Conservation (phyloP, 2,113 vertebrate species). For the Nothobranchius kuhntae region DNA sequence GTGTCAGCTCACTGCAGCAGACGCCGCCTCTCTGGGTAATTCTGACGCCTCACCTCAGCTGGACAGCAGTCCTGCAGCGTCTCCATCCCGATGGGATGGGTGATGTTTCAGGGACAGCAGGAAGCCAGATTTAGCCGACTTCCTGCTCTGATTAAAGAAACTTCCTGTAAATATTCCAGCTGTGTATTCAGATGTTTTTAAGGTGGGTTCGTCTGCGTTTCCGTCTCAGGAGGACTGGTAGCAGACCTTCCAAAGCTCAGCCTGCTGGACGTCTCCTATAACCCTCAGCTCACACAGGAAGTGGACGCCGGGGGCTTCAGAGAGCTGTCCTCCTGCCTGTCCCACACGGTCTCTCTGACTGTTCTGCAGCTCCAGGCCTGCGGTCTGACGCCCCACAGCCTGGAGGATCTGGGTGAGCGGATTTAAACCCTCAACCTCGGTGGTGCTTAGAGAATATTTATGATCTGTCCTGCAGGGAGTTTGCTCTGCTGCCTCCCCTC, state of each 20-base stretch:
- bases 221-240: conserved; percentile 72
- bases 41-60: too few relatives aligned
- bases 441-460: background rate
- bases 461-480: conserved; percentile 67
- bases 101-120: background rate
- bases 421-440: background rate
- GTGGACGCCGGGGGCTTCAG: conserved; percentile 54
- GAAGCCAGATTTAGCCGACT: too few relatives aligned
- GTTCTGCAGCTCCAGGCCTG: conserved; percentile 83
- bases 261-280: conserved; percentile 86
- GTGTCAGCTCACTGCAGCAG: conserved; percentile 81
- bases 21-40: conserved; percentile 81
- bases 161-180: too few relatives aligned
- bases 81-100: too few relatives aligned
- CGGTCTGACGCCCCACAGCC: conserved; percentile 76
- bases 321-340: conserved; percentile 75
- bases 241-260: conserved; percentile 71
- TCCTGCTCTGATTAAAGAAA: too few relatives aligned
- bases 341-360: conserved; percentile 71
- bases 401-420: conserved; percentile 78
- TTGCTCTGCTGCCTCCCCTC: conserved; percentile 76
- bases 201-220: background rate
- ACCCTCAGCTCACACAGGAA: conserved; percentile 73
- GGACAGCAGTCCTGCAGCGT: too few relatives aligned
- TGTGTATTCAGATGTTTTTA: background rate